Conservation (phyloP, 2,113 vertebrate genomes). For the Eleginops maclovinus region DNA sequence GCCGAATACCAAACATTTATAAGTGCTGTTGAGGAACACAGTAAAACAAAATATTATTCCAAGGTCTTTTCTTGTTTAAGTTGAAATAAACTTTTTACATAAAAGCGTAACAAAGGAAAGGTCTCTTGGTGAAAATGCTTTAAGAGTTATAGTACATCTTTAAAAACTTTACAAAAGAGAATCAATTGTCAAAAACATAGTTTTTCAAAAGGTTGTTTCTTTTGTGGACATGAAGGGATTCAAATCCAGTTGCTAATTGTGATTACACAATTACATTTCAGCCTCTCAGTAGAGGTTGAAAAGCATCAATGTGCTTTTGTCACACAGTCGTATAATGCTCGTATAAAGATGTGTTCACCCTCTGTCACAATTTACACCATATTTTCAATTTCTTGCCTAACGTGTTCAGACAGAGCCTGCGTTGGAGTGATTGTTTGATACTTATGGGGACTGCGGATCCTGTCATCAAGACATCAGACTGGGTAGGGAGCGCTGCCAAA, state of each 20-base stretch:
- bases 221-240: conserved; percentile 14
- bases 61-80: conserved; percentile 10
- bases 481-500: conserved; percentile 28
- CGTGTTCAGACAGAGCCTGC: conserved; percentile 26
- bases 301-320: conserved; percentile 29
- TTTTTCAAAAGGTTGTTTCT: background rate
- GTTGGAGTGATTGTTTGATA: conserved; percentile 53
- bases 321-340: background rate
- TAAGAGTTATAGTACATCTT: conserved; percentile 12
- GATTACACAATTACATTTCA: background rate
- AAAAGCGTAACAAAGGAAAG: background rate
- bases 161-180: conserved; percentile 31
- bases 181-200: background rate
- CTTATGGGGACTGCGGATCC: conserved; percentile 58
- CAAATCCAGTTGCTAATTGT: conserved; percentile 32
- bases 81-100: conserved; percentile 27
- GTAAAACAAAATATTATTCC: conserved; percentile 2
- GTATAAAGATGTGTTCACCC: background rate
- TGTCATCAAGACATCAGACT: conserved; percentile 70
- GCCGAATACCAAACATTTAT: conserved; percentile 56
- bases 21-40: conserved; percentile 18
- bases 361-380: conserved; percentile 21
- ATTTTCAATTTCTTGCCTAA: conserved; percentile 28
- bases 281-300: conserved; percentile 7
- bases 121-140: background rate